Base-by-base conservation (phyloP, 1,140 invertebrate species). In the Dolichoris vasculosae region DNA sequence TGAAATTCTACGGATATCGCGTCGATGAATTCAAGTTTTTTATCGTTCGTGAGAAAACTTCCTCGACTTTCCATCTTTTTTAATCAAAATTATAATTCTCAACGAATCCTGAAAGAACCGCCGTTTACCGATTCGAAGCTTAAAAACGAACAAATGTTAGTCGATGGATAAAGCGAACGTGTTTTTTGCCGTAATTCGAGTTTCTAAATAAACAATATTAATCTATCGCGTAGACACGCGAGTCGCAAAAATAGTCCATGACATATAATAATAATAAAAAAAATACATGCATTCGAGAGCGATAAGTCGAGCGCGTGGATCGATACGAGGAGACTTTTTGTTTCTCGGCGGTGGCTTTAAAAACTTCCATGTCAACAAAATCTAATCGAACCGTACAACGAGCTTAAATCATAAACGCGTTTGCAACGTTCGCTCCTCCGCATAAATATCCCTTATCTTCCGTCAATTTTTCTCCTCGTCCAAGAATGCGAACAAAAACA, bases 171-270 rank as follows among this genome's bases (percentile, higher is more conserved):
- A 59, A 26, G 9, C 23, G 55, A 59, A 59, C 1, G 20, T 9
- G 26, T 43, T 13, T 43, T 43, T n/a, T 43, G 4, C 9, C 13
- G 2, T 40, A 23, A n/a, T n/a, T 15, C 6, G 35, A 71, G 38
- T 40, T 40, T 23, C 20, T 43, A 43, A 73, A 73, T 43, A 73
- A 73, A 43, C 30, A 73, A 73, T 73, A 73, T 73, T 26, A 26
- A 73, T 73, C 38, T 73, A n/a, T 26, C 38, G 9, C 2, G 32
- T 73, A 11, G 1, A 23, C 40, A n/a, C 13, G 13, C 38, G 17
- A 43, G 23, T 43, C 23, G 6, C 30, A 73, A 73, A 69, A 73
- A 73, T 32, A 73, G 32, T 73, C 26, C 26, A 43, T 73, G 20
- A 32, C 69, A 43, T 17, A 43, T n/a, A 73, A n/a, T 73, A 43